Base-by-base conservation (phyloP, 2,888 invertebrate genomes). In the Drosophila neotestacea region DNA sequence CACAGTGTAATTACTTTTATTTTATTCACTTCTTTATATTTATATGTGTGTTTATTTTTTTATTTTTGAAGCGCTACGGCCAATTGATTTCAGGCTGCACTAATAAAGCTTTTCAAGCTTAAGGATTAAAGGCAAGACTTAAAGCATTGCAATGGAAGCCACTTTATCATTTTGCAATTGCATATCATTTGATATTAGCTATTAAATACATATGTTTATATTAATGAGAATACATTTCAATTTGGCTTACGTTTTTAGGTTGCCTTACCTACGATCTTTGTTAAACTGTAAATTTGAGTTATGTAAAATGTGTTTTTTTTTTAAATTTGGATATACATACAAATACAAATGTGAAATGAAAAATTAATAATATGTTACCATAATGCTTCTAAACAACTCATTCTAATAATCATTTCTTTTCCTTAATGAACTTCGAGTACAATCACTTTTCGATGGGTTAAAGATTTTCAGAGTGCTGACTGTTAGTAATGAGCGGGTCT, bases 81-180 rank as follows among this genome's bases (percentile, higher is more conserved):
- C 80, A 80, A 87, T 81, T 52, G 9, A 41, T 60, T 67, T 69
- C 52, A 79, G 79, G 78, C 82, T 76, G 69, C 64, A 60, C 85
- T 81, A 73, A 71, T 59, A 64, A 84, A 79, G 83, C 85, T 85
- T 68, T 55, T 74, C 62, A 85, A 81, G 81, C 84, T 85, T 54
- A 72, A 67, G 79, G 75, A 58, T 76, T 70, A 63, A 69, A 70
- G 72, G 73, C 83, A 79, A 75, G 65, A 76, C 71, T 70, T 63
- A 69, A 85, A 88, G 84, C 88, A 78, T 85, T 85, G 86, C 86
- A 77, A 47, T 72, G 48, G 60, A 87, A 87, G 85, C 81, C 70
- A 66, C 42, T 75, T 70, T 38, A 47, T 63, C 60, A 56, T 48
- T 69, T 63, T 64, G 70, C 73, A 80, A 51, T 78, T 74, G 73